Evolutionary conservation across 2,113 vertebrate genomes (phyloP), one percentile per base, ranked within the genome.

Genomic region (Lampris megalopsis): DNA sequence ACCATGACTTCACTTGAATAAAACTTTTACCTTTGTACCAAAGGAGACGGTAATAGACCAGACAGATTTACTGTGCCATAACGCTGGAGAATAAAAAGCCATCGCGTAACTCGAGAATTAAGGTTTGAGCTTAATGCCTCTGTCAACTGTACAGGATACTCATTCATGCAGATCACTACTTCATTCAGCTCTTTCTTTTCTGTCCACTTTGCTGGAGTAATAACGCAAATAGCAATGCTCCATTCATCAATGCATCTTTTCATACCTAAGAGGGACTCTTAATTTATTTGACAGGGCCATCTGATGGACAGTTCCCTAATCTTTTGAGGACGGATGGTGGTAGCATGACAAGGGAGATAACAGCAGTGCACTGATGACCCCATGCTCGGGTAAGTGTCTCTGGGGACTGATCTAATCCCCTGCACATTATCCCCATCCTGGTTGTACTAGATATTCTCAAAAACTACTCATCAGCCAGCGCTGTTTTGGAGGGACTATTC

Each of bases 331-430:
- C 52, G 75, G 70, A 50, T 57, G 63, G 72, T 77, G 52, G 40
- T 35, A 52, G 64, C 53, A 64, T 36, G 65, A 67, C 53, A 73
- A 45, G 63, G 58, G 40, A 60, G 65, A 9, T 52, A 75, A 79
- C 75, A 77, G 68, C 69, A 72, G 66, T 63, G 79, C 60, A 37
- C 72, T 53, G 36, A 63, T 75, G 83, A 74, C 71, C 68, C 61
- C 59, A 42, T 35, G 45, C 40, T 36, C 47, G 71, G 68, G 65
- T 81, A 72, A 71, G 63, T 43, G 36, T 79, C 81, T 75, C 76
- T 37, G 41, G 74, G 69, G 70, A 82, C 71, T 79, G 37, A 61
- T 66, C 37, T 83, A 87, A 87, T 87, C 88, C 79, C 54, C 75
- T 62, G 68, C 74, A 86, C 56, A 24, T 86, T 63, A 81, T 86